Conservation (phyloP, 2,113 vertebrate species). For the Albula goreensis region DNA sequence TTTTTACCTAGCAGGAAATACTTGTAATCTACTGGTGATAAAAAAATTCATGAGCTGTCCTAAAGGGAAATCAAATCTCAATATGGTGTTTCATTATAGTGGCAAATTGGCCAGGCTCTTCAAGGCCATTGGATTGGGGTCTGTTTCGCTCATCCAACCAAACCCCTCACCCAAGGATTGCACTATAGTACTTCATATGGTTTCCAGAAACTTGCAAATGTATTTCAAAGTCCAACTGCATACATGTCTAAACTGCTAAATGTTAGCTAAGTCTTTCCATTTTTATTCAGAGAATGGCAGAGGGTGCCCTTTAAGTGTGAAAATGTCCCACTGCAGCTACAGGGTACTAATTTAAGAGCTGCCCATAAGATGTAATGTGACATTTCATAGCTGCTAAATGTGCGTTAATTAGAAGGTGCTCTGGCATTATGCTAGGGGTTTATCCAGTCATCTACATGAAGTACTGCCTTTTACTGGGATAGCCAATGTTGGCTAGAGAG, state of each 20-base stretch:
- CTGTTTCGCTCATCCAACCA: not conserved
- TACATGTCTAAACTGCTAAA: not conserved
- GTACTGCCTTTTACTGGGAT: not conserved
- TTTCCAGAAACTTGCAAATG: not conserved
- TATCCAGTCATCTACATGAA: not conserved
- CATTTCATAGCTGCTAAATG: not conserved
- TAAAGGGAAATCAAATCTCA: not conserved
- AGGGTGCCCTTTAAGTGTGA: not conserved
- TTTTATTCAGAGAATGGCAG: not conserved
- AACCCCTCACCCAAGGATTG: not conserved
- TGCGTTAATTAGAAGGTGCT: not conserved
- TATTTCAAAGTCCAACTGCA: not conserved
- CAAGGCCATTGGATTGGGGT: not conserved
- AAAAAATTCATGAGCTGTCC: not conserved
- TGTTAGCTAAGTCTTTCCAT: not conserved
- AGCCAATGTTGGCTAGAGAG: not conserved
- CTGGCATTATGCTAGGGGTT: not conserved
- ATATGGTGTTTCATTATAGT: not conserved
- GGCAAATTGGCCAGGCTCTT: not conserved
- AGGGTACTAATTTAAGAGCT: not conserved
- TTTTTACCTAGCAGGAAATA: not conserved
- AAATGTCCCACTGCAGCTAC: not conserved
- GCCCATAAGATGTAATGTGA: not conserved
- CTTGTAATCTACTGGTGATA: not conserved
- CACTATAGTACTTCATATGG: not conserved